Base-by-base conservation (phyloP, 2,888 invertebrate genomes). In the Dicranocentrus wangi region DNA sequence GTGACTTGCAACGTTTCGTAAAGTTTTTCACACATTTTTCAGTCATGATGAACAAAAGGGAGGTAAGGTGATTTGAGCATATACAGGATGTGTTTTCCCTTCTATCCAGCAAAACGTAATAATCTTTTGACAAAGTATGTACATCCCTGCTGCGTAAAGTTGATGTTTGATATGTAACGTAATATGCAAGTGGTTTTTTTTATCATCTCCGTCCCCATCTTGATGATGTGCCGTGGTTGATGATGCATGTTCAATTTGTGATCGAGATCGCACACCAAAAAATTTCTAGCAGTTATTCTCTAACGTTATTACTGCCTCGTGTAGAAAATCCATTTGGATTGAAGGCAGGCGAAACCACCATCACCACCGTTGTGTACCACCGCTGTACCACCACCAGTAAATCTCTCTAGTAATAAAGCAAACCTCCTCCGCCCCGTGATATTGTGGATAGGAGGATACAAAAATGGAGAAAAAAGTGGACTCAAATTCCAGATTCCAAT, bases 171-270 rank as follows among this genome's bases (percentile, higher is more conserved):
- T n/a, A n/a, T 32, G 32, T 32, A 32, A 32, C 10, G 32, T 32
- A 32, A 32, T 47, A 13, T 65, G 32, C 51, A 55, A 69, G 47
- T 47, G 55, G 23, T 55, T 55, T 55, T 55, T 19, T 21, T 71
- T 23, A 21, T 39, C 53, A 25, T 32, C 17, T 23, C 2, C 51
- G n/a, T 60, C 23, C 70, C 58, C 77, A 69, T 77, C 65, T 63
- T 77, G 77, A 77, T 77, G 77, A 77, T 77, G 69, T 63, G 69
- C 53, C 15, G 51, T 47, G 69, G 69, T 69, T 69, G 69, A 78
- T 78, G 78, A 78, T 78, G 71, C 71, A 78, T 78, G 78, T 78
- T 78, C 78, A 78, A 78, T 73, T 73, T 73, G 60, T 66, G 80
- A 80, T 66, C 19, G 53, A 63, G 73, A 80, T 63, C 47, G 21